Percentiles rank a stretch among this genome's conserved stretches.
These are phyloP conservation scores for Coronaproctus castanopsis DNA, from an alignment of 2,888 invertebrate genomes.

Conservation along the genomic window DNA sequence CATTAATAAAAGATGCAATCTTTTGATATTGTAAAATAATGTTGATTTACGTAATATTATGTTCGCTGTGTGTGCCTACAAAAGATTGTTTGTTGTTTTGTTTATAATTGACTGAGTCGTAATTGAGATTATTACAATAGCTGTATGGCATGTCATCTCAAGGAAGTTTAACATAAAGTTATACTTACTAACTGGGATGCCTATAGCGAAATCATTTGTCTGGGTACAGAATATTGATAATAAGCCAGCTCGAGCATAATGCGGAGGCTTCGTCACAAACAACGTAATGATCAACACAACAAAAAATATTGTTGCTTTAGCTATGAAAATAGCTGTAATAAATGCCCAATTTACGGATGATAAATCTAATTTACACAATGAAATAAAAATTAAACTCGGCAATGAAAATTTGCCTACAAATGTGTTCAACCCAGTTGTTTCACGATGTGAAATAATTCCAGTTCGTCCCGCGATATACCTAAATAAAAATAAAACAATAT, in stretches of 20 bases:
- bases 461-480: constrained; percentile 71
- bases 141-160: too few species aligned
- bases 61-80: too few species aligned
- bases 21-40: too few species aligned
- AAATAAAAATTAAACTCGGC: constrained; percentile 77
- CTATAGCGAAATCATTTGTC: constrained; percentile 93
- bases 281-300: constrained; percentile 54
- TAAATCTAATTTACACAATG: constrained; percentile 65
- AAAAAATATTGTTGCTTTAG: constrained; percentile 70
- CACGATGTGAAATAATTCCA: constrained; percentile 57
- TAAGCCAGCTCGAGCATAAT: constrained; percentile 68
- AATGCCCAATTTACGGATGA: constrained; percentile 77
- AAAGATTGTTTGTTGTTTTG: too few species aligned
- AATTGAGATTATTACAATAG: too few species aligned
- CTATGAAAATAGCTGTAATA: constrained; percentile 58
- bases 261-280: constrained; percentile 42
- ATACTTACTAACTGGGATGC: constrained; percentile 73
- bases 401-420: constrained; percentile 86
- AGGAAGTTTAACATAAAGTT: too few species aligned
- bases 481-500: too few species aligned
- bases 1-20: too few species aligned
- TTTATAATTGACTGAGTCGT: too few species aligned
- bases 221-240: constrained; percentile 90
- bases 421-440: constrained; percentile 73
- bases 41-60: too few species aligned